Percentiles rank a stretch among this genome's conserved stretches.
These are phyloP conservation scores for Nudaria mundana DNA, from an alignment of 2,888 invertebrate species.

Conservation along the genomic window DNA sequence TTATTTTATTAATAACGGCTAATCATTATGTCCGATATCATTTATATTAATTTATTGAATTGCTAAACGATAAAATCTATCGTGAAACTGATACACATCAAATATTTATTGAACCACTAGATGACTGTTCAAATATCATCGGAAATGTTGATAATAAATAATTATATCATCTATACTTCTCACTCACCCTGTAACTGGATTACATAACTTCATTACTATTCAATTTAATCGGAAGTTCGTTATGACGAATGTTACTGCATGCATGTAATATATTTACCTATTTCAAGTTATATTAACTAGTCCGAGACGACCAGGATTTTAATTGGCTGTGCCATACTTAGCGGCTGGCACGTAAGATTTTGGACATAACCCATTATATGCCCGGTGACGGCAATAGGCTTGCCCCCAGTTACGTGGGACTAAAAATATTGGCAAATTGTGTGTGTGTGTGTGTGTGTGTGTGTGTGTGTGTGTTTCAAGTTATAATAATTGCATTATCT, in stretches of 20 bases:
- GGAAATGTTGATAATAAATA: constrained; percentile 46
- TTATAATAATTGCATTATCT: constrained; percentile 22
- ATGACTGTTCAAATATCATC: constrained; percentile 47
- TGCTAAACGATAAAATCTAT: constrained; percentile 27
- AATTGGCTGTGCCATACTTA: too few relatives aligned
- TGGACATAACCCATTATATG: too few relatives aligned
- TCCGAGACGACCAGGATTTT: too few relatives aligned
- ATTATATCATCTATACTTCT: too few relatives aligned
- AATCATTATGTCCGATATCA: constrained; percentile 20
- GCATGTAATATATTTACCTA: constrained; percentile 26
- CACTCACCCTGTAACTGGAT: constrained; percentile 41
- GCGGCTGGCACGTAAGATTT: too few relatives aligned
- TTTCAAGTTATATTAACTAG: constrained; percentile 21
- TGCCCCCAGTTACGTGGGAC: too few relatives aligned
- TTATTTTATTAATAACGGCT: constrained; percentile 11
- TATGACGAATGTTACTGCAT: constrained; percentile 35
- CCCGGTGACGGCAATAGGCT: too few relatives aligned
- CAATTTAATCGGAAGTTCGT: too few relatives aligned
- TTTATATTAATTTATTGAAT: constrained; percentile 18
- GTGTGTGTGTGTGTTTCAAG: too few relatives aligned
- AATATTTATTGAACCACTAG: constrained; percentile 42
- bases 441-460: too few relatives aligned
- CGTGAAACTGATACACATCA: constrained; percentile 36
- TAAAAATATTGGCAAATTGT: too few relatives aligned
- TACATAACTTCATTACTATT: constrained; percentile 51